Evolutionary conservation across 2,888 invertebrate species (phyloP), one percentile per base, ranked within the genome.

Genomic region (Iselma pallidipennis): DNA sequence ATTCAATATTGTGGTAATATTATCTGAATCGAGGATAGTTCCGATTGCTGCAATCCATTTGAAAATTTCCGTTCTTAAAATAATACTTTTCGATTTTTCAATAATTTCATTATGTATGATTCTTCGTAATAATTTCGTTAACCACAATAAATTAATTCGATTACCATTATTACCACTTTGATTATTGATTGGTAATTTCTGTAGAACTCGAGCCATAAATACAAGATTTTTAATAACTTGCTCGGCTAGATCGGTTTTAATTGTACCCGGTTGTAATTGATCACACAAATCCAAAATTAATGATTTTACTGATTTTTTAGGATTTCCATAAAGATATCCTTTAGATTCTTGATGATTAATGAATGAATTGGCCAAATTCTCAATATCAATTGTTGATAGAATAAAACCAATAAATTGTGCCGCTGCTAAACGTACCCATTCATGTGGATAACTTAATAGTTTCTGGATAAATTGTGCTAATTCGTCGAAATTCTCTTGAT

Each of bases 351-450:
- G 51, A 6, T 70, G 77, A 26, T 79, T 71, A 55, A 81, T 56
- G 4, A 87, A 75, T 59, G 86, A 71, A 49, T 74, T 71, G 21
- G 87, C 85, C 49, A 93, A 82, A 61, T 88, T 85, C 1, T 85
- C 85, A 7, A 85, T 81, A 73, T 91, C 86, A 50, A 90, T 85
- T 0, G 85, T 81, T 0, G 87, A 83, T 57, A 96, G 82, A 53
- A 95, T 84, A 50, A 88, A 85, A 0, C 91, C 91, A 48, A 96
- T 80, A 65, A 95, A 85, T 78, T 94, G 92, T 0, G 90, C 87
- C 0, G 94, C 86, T 60, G 87, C 87, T 49, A 94, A 82, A 57
- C 95, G 86, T 0, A 96, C 93, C 95, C 95, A 95, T 29, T 89
- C 86, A 77, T 96, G 96, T 12, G 93, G 91, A 79, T 96, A 90